These are phyloP conservation scores for Drosophila borborema DNA, from an alignment of 2,888 invertebrate species.

Conservation along the genomic window DNA sequence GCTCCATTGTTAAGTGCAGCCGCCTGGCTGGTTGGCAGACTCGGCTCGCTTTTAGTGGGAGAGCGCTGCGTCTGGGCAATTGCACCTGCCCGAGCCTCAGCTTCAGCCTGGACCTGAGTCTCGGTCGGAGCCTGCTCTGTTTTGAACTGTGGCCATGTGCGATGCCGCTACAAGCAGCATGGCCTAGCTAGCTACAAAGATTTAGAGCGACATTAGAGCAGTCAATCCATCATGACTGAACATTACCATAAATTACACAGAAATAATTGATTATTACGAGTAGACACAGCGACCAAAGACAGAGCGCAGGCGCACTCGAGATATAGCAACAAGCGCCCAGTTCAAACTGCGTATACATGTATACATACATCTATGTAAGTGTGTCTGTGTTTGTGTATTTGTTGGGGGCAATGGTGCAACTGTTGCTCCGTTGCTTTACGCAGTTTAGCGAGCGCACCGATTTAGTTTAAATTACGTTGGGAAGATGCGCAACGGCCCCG, in stretches of 20 bases:
- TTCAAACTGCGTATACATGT: slow-evolving; percentile 38
- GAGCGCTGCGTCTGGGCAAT: slow-evolving; percentile 65
- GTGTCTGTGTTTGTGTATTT: slow-evolving; percentile 32
- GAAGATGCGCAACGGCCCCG: slow-evolving; percentile 73
- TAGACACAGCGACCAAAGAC: slow-evolving; percentile 66
- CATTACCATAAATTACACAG: slow-evolving; percentile 86
- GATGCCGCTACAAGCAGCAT: slow-evolving; percentile 67
- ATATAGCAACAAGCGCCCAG: slow-evolving; percentile 57
- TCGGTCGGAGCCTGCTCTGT: slow-evolving; percentile 41
- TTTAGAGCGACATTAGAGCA: slow-evolving; percentile 86
- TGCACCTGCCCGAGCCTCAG: slow-evolving; percentile 69
- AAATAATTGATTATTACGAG: slow-evolving; percentile 86
- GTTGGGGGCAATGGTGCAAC: slow-evolving; percentile 48
- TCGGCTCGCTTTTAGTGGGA: slow-evolving; percentile 69
- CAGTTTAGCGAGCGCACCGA: slow-evolving; percentile 78
- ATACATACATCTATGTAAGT: slow-evolving; percentile 17
- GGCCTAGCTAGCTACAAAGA: slow-evolving; percentile 77
- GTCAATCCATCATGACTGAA: slow-evolving; percentile 86
- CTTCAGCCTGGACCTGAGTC: slow-evolving; percentile 25
- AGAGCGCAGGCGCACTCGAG: slow-evolving; percentile 53
- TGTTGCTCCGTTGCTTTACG: slow-evolving; percentile 62
- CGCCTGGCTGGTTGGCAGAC: slow-evolving; percentile 48
- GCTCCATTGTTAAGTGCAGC: slow-evolving; percentile 54
- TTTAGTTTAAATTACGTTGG: slow-evolving; percentile 84
- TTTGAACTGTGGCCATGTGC: slow-evolving; percentile 65